Evolutionary conservation across 2,113 vertebrate species (phyloP), one percentile per base, ranked within the genome.

Genomic region (Pseudorhombus dupliciocellatus): DNA sequence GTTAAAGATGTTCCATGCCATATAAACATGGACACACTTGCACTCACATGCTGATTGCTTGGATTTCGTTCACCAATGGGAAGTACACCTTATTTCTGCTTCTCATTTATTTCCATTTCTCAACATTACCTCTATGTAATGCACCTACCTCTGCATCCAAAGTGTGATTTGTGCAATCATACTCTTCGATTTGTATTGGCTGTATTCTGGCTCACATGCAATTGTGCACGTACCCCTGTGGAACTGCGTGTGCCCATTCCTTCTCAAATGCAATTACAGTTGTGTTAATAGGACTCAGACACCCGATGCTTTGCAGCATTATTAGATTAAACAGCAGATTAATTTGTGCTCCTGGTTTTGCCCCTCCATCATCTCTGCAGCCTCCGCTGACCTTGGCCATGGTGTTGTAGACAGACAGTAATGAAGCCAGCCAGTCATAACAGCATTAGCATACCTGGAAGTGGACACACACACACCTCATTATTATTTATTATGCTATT

Each of bases 291-390:
- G 86, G 88, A 90, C 87, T 73, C 83, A 87, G 90, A 85, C 84
- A 84, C 84, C 79, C 73, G 78, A 83, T 87, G 85, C 84, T 54
- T 60, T 54, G 76, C 81, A 66, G 87, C 84, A 83, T 90, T 91
- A 90, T 92, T 91, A 90, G 90, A 92, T 92, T 90, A 91, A 91
- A 91, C 91, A 90, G 80, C 88, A 89, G 90, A 92, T 92, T 90
- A 90, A 91, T 91, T 90, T 90, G 84, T 75, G 88, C 83, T 85
- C 76, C 70, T 83, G 83, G 76, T 87, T 87, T 84, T 76, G 80
- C 74, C 86, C 87, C 78, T 80, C 71, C 79, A 87, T 90, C 88
- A 87, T 90, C 85, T 83, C 75, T 83, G 83, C 77, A 81, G 88
- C 87, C 85, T 90, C 78, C 66, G 25, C 84, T 88, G 90, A 92